Conservation (phyloP, 2,888 invertebrate species). For the Eristalis pertinax region DNA sequence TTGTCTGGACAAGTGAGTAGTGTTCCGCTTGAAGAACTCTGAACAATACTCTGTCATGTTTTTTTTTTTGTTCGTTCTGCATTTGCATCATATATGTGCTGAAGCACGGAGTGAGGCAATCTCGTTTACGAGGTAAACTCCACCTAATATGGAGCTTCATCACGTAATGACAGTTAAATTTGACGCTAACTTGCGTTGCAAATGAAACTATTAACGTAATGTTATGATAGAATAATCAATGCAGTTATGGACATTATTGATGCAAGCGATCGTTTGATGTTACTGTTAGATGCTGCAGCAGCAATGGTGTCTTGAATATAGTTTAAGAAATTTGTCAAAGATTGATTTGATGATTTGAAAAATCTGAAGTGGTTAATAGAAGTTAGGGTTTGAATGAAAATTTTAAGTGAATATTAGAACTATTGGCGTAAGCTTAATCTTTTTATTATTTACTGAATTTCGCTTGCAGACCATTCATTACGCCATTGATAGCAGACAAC, state of each 20-base stretch:
- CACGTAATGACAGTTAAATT: slow-evolving; percentile 67
- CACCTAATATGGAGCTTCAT: slow-evolving; percentile 44
- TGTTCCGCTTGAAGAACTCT: slow-evolving; percentile 59
- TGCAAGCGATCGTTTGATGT: no score
- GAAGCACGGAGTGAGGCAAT: slow-evolving; percentile 37
- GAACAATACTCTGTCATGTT: slow-evolving; percentile 64
- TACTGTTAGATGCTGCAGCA: no score
- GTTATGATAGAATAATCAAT: background rate
- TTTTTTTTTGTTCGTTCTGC: slow-evolving; percentile 30
- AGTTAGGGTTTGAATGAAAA: no score
- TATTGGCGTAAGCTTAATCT: no score
- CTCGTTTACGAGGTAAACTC: slow-evolving; percentile 26
- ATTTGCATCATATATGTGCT: slow-evolving; percentile 60
- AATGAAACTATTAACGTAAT: background rate
- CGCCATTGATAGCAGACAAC: no score
- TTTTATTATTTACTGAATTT: no score
- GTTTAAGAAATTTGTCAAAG: no score
- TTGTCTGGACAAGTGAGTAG: slow-evolving; percentile 62
- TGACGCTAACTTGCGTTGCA: slow-evolving; percentile 61
- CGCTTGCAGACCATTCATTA: no score
- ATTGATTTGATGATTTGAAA: no score
- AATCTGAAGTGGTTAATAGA: no score
- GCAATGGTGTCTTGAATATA: no score
- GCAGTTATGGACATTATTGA: background rate
- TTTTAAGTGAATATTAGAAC: no score